phyloP scores from a whole-genome alignment of 2,888 invertebrate genomes.

The Siphlonurus alternatus region DNA sequence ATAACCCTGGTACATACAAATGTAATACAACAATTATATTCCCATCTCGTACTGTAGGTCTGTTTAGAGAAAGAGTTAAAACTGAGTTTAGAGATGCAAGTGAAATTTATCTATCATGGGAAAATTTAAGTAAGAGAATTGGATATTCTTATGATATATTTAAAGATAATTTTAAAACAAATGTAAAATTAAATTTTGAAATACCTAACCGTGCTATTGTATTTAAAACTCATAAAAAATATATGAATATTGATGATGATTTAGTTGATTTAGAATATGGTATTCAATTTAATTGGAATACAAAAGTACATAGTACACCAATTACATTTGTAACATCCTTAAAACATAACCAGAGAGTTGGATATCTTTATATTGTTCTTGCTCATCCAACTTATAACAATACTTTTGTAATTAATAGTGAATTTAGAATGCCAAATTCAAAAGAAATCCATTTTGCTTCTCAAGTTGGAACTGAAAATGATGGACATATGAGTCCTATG shows the following conservation, averaged over 20 bases:
- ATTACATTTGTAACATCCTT: neutral
- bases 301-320: neutral
- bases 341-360: neutral
- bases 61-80: neutral
- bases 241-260: neutral
- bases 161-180: neutral
- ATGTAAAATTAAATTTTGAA: neutral
- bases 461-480: neutral
- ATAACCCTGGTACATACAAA: neutral
- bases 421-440: neutral
- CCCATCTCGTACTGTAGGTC: neutral
- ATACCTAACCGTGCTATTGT: neutral
- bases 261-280: neutral
- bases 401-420: neutral
- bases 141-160: neutral
- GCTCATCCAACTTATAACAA: neutral
- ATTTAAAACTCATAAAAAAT: neutral
- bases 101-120: neutral
- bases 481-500: neutral
- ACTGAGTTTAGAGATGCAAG: neutral
- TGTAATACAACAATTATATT: neutral
- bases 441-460: neutral
- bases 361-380: neutral
- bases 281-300: slow-evolving; percentile 1
- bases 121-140: neutral